Percentiles rank a stretch among this genome's conserved stretches.
Evolutionary conservation across 2,797 vertebrate species (phyloP).

Genomic region (Erpetoichthys calabaricus): DNA sequence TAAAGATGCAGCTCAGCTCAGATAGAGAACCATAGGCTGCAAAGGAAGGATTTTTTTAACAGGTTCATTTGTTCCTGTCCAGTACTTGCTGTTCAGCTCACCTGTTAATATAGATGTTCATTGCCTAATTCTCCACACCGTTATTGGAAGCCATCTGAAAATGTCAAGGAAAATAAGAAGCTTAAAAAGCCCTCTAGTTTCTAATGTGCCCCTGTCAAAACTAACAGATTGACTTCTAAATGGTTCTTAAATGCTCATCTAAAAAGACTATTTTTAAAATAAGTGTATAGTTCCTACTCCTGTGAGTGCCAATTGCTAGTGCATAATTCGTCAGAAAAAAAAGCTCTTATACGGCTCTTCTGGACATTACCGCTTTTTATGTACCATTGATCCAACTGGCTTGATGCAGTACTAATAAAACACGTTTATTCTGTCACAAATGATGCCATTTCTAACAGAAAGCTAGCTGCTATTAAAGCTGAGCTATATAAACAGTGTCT

Average conservation of each 20-base stretch:
- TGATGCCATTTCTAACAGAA: conserved; percentile 36
- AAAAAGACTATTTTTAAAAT: conserved; percentile 3
- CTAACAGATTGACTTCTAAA: background rate
- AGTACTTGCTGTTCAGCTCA: background rate
- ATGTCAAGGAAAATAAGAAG: background rate
- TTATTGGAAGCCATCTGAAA: background rate
- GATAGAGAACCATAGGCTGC: conserved; percentile 7
- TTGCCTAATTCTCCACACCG: background rate
- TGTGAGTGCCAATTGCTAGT: background rate
- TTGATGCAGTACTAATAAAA: conserved; percentile 46
- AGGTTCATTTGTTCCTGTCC: conserved; percentile 4
- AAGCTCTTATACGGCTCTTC: background rate
- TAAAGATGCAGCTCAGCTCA: conserved; percentile 26
- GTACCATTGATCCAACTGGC: conserved; percentile 44
- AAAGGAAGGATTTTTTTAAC: background rate
- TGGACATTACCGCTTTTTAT: conserved; percentile 43
- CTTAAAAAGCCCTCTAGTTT: background rate
- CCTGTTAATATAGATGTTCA: background rate
- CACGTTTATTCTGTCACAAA: conserved; percentile 52
- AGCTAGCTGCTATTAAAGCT: conserved; percentile 9
- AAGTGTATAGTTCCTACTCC: background rate
- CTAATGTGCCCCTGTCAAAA: background rate
- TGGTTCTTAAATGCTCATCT: conserved; percentile 1
- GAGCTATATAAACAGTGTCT: no score
- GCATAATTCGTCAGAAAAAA: background rate